Percentiles rank a stretch among this genome's conserved stretches.
Evolutionary conservation across 64 coral and sea anemone genomes (phyloP).

Genomic region (Platygyra sinensis): DNA sequence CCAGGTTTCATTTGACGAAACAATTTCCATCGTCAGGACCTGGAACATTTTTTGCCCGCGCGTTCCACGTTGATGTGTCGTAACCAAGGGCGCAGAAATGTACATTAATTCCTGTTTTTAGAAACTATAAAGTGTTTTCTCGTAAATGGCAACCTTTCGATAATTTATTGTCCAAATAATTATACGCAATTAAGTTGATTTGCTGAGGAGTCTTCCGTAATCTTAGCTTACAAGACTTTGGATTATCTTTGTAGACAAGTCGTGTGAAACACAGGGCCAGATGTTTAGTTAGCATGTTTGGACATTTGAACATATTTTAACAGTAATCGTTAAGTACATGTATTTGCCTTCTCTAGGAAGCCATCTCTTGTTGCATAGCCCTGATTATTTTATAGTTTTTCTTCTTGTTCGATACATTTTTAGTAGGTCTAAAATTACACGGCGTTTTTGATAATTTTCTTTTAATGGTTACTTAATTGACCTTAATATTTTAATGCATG

Average conservation of each 20-base stretch:
- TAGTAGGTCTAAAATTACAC: no score
- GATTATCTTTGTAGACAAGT: slow-evolving; percentile 22
- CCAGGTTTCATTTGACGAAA: background rate
- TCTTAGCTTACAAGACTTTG: background rate
- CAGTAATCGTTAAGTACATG: background rate
- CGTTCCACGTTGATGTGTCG: slow-evolving; percentile 30
- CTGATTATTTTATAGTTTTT: background rate
- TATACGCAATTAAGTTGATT: background rate
- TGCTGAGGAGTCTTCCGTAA: background rate
- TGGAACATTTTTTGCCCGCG: background rate
- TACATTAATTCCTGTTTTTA: background rate
- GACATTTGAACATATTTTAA: slow-evolving; percentile 33
- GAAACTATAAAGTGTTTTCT: background rate
- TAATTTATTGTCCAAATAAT: background rate
- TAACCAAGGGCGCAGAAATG: slow-evolving; percentile 22
- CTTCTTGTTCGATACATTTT: background rate
- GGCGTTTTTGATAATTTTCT: no score
- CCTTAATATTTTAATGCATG: no score
- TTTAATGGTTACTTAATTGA: no score
- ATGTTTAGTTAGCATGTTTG: slow-evolving; percentile 38
- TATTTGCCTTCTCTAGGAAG: background rate
- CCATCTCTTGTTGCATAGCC: background rate
- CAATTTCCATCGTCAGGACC: background rate
- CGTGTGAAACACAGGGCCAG: background rate
- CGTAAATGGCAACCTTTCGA: background rate